Evolutionary conservation across 30 jellyfish, hydroid and myxozoan genomes (phyloP).

Genomic region (Aurelia sp.): DNA sequence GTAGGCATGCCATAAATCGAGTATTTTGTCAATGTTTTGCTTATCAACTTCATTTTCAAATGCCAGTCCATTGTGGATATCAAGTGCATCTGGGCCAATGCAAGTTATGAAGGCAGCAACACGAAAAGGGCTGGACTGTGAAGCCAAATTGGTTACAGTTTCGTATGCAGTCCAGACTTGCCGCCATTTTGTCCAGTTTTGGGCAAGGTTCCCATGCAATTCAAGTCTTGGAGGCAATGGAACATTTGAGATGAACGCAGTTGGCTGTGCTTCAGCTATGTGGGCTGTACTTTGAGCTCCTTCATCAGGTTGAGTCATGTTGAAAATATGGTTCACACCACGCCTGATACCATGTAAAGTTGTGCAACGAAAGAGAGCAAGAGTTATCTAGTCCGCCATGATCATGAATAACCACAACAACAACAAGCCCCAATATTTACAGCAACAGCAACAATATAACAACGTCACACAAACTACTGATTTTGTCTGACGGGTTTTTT

Average conservation of each 20-base stretch:
- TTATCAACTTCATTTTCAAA: background rate
- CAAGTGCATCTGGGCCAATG: slow-evolving; percentile 25
- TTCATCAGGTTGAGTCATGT: too few relatives aligned
- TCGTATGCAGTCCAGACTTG: slow-evolving; percentile 21
- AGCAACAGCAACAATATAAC: too few relatives aligned
- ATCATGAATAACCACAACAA: too few relatives aligned
- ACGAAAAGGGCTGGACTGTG: slow-evolving; percentile 12
- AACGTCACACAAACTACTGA: too few relatives aligned
- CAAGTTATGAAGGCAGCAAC: slow-evolving; percentile 12
- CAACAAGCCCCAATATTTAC: too few relatives aligned
- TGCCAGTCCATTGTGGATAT: slow-evolving; percentile 15
- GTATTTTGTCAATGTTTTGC: background rate
- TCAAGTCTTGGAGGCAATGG: slow-evolving; percentile 22
- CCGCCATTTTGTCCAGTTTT: slow-evolving; percentile 27
- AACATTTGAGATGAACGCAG: slow-evolving; percentile 12
- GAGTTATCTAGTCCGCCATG: too few relatives aligned
- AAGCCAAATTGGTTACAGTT: slow-evolving; percentile 9
- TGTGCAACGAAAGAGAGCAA: too few relatives aligned
- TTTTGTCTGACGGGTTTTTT: too few relatives aligned
- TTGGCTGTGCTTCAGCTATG: slow-evolving; percentile 1
- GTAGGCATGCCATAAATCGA: slow-evolving; percentile 6
- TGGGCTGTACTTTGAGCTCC: background rate
- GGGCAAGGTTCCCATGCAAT: slow-evolving; percentile 3
- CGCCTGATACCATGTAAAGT: too few relatives aligned
- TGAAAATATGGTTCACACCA: too few relatives aligned